Evolutionary conservation across 2,113 vertebrate species (phyloP), one percentile per base, ranked within the genome.

Genomic region (Brachyhypopomus gauderio): DNA sequence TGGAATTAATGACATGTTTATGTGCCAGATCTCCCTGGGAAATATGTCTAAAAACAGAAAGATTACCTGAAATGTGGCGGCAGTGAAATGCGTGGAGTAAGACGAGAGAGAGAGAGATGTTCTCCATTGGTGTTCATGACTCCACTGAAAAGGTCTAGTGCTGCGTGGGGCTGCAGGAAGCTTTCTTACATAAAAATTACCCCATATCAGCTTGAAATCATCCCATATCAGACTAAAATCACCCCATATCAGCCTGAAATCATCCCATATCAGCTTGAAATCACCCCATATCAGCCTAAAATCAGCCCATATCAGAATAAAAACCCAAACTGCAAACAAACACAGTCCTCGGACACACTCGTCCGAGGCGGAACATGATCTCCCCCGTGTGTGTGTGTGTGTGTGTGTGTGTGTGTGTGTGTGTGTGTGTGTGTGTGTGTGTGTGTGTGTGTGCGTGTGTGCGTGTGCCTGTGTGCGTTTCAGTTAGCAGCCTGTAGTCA

Each of bases 11-110:
- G 62, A 85, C 36, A 19, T 45, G n/a, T 81, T n/a, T 30, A 56
- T 76, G 70, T 85, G 91, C 90, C 92, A 92, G 86, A 77, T 92
- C 91, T 91, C 87, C 90, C 90, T 90, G 84, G 88, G 85, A 91
- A 92, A 86, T 80, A 74, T 77, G 83, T 72, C 85, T 77, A 69
- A 86, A 91, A 85, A 83, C 67, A 66, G 60, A 86, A 59, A 91
- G 87, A 84, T 66, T 72, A 74, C n/a, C n/a, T n/a, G n/a, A n/a
- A n/a, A n/a, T n/a, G n/a, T n/a, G 86, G 87, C 75, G 70, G 30
- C 75, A 82, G 45, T 16, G 60, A 71, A 45, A 59, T n/a, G n/a
- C n/a, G n/a, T n/a, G n/a, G n/a, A n/a, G n/a, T n/a, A n/a, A n/a
- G n/a, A n/a, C n/a, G n/a, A n/a, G n/a, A n/a, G n/a, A n/a, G n/a